Percentiles rank a stretch among this genome's conserved stretches.
Conservation (phyloP, 2,797 vertebrate species). For the Meda fulgida region DNA sequence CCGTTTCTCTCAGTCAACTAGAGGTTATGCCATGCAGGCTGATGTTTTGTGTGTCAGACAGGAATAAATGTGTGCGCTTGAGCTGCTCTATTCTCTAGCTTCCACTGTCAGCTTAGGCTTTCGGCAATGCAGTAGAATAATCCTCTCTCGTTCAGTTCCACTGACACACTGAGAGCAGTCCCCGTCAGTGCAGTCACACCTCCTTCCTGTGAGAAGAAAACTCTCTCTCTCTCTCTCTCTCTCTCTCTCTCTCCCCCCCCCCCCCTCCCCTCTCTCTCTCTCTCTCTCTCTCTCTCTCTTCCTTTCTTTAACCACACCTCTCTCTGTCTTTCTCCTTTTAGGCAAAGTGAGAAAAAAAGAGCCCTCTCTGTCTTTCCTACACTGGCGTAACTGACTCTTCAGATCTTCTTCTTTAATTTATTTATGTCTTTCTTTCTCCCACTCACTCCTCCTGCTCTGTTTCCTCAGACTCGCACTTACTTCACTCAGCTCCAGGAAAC, state of each 20-base stretch:
- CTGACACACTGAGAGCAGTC: conserved; percentile 62
- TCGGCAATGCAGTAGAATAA: conserved; percentile 48
- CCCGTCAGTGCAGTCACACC: conserved; percentile 66
- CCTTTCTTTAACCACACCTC: conserved; percentile 25
- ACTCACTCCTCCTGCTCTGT: conserved; percentile 36
- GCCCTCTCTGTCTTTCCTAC: conserved; percentile 48
- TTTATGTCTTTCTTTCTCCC: conserved; percentile 31
- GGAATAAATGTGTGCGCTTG: conserved; percentile 40
- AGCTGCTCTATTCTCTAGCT: conserved; percentile 39
- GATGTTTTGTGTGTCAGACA: conserved; percentile 43
- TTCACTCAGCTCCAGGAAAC: conserved; percentile 83
- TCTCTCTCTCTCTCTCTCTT: conserved; percentile 34
- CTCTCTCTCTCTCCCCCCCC: conserved; percentile 3
- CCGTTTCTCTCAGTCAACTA: conserved; percentile 24
- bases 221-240: neutral
- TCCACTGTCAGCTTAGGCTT: conserved; percentile 51
- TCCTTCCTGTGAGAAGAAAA: conserved; percentile 60
- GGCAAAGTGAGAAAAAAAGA: conserved; percentile 19
- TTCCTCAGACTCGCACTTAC: conserved; percentile 54
- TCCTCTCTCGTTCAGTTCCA: conserved; percentile 65
- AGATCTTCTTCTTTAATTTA: conserved; percentile 59
- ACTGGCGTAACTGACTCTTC: conserved; percentile 54
- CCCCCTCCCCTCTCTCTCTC: conserved; percentile 11
- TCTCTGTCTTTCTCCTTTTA: conserved; percentile 36
- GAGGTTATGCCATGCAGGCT: conserved; percentile 56